phyloP scores from a whole-genome alignment of 2,113 vertebrate genomes.

The Microcebus tavaratra region DNA sequence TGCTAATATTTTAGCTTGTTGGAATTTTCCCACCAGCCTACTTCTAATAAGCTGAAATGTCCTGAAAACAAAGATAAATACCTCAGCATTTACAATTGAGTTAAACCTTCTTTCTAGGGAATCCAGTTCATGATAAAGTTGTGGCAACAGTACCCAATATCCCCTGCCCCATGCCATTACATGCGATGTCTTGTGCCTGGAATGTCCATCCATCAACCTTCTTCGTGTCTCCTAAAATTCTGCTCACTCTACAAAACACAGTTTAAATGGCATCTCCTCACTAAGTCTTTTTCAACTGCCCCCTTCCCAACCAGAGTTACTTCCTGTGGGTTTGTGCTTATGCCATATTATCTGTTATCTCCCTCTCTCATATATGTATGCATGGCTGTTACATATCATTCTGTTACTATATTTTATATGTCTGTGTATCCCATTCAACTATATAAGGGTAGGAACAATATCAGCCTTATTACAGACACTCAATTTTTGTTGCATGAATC shows the following conservation, averaged over 20 bases:
- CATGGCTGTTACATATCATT: neutral
- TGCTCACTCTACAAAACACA: neutral
- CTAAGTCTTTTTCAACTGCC: neutral
- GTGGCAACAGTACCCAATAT: neutral
- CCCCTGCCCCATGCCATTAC: neutral
- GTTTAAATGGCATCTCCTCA: neutral
- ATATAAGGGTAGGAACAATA: neutral
- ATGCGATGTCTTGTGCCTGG: neutral
- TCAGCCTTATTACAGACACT: neutral
- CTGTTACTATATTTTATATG: neutral
- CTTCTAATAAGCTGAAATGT: neutral
- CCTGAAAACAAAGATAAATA: neutral
- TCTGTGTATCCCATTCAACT: neutral
- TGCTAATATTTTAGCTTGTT: neutral
- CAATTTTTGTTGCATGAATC: neutral
- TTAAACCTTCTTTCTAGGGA: neutral
- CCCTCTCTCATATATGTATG: neutral
- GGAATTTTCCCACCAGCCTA: neutral
- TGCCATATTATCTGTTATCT: neutral
- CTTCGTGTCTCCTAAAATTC: neutral
- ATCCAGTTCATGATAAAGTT: neutral
- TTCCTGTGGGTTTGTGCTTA: neutral
- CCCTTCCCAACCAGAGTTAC: neutral
- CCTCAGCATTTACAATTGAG: neutral
- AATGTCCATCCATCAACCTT: fast-evolving